Evolutionary conservation across 2,113 vertebrate genomes (phyloP).

Genomic region (Empidonax traillii): DNA sequence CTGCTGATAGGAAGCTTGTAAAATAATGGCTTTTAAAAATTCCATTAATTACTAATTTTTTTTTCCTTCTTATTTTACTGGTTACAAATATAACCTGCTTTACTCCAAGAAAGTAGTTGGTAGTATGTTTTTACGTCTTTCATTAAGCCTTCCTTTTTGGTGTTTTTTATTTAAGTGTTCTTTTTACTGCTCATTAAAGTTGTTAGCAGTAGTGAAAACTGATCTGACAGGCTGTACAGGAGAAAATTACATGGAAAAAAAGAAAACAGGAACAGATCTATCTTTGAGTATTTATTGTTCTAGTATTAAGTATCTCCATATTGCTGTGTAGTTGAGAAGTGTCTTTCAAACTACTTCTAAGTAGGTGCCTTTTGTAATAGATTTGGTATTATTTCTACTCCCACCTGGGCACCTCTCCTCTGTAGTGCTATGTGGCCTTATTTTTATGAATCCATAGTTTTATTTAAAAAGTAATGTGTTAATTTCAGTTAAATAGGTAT

Average conservation of each 20-base stretch:
- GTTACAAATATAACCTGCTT: not conserved
- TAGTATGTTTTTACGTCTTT: not conserved
- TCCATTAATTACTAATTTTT: not conserved
- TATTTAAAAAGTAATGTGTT: not conserved
- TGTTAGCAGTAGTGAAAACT: not conserved
- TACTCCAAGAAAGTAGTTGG: not conserved
- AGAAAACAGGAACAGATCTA: fast-evolving
- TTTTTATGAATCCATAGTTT: not conserved
- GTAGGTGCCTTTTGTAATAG: not conserved
- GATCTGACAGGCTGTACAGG: not conserved
- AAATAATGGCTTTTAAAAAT: not conserved
- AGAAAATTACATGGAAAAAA: not conserved
- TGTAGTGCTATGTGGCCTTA: not conserved
- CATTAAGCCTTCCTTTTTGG: not conserved
- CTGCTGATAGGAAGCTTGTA: not conserved
- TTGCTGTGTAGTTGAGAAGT: not conserved
- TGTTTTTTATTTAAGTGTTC: not conserved
- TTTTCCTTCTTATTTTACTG: not conserved
- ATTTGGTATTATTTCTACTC: not conserved
- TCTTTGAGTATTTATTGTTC: not conserved
- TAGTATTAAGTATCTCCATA: not conserved
- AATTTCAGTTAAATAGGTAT: not conserved
- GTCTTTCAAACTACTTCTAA: not conserved
- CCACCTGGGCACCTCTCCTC: not conserved
- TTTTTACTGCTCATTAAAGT: not conserved